A percentile compares a stretch with the other conserved stretches of the same genome.
phyloP scores from a whole-genome alignment of 1,140 invertebrate genomes.

The Brachionus plicatilis region DNA sequence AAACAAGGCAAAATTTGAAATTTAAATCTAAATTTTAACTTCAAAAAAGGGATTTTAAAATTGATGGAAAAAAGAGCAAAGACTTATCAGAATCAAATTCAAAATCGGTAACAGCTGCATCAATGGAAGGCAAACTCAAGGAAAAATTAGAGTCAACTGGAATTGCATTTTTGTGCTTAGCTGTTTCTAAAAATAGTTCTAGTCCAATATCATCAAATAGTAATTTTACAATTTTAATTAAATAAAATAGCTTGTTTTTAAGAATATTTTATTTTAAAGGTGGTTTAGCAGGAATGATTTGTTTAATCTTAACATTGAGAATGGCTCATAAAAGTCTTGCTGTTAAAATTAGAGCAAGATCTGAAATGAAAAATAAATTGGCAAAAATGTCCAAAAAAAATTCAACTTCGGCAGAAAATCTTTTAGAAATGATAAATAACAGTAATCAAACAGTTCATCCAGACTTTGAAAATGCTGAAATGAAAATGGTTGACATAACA shows the following conservation, averaged over 20 bases:
- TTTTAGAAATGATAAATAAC: background rate
- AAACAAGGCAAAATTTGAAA: background rate
- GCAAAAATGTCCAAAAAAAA: background rate
- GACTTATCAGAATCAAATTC: background rate
- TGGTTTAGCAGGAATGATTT: constrained; percentile 44
- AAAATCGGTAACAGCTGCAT: constrained; percentile 43
- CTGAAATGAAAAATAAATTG: background rate
- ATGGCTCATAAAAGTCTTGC: constrained; percentile 49
- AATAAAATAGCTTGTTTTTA: background rate
- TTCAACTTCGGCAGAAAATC: background rate
- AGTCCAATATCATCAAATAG: constrained; percentile 41
- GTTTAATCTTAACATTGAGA: constrained; percentile 47
- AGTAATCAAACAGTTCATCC: background rate
- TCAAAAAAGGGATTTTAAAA: background rate
- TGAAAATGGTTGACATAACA: constrained; percentile 23
- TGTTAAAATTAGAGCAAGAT: constrained; percentile 47
- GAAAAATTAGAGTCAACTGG: constrained; percentile 52
- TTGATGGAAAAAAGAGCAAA: background rate
- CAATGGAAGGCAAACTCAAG: constrained; percentile 53
- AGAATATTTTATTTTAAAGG: constrained; percentile 42
- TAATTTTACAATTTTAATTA: background rate
- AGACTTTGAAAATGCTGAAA: constrained; percentile 37
- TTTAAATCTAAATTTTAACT: background rate
- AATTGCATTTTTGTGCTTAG: constrained; percentile 48
- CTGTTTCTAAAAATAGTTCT: constrained; percentile 42